Evolutionary conservation across 2,888 invertebrate species (phyloP).

Genomic region (Cyaniris semiargus): DNA sequence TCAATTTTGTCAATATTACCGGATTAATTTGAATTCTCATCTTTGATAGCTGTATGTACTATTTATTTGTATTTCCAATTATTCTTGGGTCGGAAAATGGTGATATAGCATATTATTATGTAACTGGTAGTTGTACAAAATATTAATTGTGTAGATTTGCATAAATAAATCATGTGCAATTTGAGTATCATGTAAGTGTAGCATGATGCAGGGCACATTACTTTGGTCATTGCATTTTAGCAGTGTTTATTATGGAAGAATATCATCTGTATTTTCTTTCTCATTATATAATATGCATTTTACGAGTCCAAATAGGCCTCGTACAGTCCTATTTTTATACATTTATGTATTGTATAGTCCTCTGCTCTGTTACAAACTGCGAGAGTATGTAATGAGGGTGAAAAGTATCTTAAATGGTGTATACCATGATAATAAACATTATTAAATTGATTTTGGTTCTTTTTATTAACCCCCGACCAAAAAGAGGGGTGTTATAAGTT

Average conservation of each 20-base stretch:
- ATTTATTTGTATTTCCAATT: conserved; percentile 64
- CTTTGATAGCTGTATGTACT: conserved; percentile 47
- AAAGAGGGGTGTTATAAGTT: too few species aligned
- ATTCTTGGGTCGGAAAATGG: conserved; percentile 66
- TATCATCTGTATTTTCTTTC: conserved; percentile 73
- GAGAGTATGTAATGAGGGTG: conserved; percentile 69
- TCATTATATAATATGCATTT: conserved; percentile 72
- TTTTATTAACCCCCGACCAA: too few species aligned
- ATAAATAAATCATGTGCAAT: conserved; percentile 76
- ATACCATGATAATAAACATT: conserved; percentile 74
- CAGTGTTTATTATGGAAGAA: conserved; percentile 61
- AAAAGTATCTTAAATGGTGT: conserved; percentile 68
- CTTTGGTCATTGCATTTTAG: conserved; percentile 76
- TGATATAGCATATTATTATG: conserved; percentile 49
- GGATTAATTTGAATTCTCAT: conserved; percentile 55
- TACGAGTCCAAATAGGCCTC: conserved; percentile 66
- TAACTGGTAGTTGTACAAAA: conserved; percentile 68
- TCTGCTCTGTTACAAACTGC: conserved; percentile 75
- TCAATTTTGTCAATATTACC: conserved; percentile 64
- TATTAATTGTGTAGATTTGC: conserved; percentile 70
- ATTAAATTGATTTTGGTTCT: conserved; percentile 61
- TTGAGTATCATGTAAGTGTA: conserved; percentile 61
- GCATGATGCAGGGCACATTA: conserved; percentile 62
- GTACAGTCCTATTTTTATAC: conserved; percentile 80
- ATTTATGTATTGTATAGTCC: conserved; percentile 76